Conservation (phyloP, 2,797 vertebrate genomes). For the Myotis findleyi region DNA sequence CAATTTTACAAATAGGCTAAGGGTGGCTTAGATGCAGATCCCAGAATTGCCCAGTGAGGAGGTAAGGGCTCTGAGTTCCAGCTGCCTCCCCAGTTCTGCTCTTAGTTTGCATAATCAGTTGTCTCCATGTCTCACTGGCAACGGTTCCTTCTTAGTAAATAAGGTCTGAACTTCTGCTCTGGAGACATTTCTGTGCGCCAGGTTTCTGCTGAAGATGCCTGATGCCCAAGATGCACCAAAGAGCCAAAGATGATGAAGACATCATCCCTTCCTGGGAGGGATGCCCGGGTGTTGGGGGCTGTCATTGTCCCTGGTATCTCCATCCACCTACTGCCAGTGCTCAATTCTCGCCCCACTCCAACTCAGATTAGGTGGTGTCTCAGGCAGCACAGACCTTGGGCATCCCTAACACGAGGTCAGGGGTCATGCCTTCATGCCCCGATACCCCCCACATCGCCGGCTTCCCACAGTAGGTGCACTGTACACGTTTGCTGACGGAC, state of each 20-base stretch:
- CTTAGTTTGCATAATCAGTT: fast-evolving
- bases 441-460: not conserved
- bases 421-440: not conserved
- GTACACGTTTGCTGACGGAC: conserved; percentile 2
- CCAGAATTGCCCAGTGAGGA: not conserved
- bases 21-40: not conserved
- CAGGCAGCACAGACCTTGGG: not conserved
- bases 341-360: not conserved
- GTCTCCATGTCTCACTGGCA: fast-evolving
- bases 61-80: not conserved
- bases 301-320: too few relatives aligned
- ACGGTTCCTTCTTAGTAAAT: not conserved
- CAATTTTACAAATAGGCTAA: not conserved
- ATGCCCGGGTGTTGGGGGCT: not conserved
- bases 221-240: not conserved
- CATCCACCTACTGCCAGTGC: fast-evolving
- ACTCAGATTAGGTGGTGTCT: not conserved
- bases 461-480: conserved; percentile 59
- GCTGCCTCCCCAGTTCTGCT: fast-evolving
- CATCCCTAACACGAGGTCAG: not conserved
- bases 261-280: fast-evolving
- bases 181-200: not conserved
- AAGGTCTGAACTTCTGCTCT: not conserved
- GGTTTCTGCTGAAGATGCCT: not conserved
- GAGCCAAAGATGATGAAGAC: not conserved